These are phyloP conservation scores for Anoplophora glabripennis DNA, from an alignment of 1,140 invertebrate species.

Conservation along the genomic window DNA sequence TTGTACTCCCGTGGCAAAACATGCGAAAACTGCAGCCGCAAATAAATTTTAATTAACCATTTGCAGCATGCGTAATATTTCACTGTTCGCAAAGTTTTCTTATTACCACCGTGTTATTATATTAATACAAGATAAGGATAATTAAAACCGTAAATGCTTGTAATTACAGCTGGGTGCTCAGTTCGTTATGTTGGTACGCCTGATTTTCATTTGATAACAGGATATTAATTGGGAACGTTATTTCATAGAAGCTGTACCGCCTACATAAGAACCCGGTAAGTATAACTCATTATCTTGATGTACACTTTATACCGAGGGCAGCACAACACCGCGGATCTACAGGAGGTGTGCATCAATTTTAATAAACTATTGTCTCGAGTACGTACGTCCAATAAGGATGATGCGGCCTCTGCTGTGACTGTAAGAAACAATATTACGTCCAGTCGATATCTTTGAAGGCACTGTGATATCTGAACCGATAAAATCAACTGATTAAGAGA, in stretches of 20 bases:
- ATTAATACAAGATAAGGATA: conserved; percentile 37
- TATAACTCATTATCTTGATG: too few relatives aligned
- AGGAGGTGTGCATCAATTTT: too few relatives aligned
- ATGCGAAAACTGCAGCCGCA: conserved; percentile 9
- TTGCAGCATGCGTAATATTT: conserved; percentile 22
- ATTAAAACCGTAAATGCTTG: conserved; percentile 39
- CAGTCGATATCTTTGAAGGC: too few relatives aligned
- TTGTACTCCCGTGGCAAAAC: too few relatives aligned
- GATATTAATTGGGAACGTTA: conserved; percentile 29
- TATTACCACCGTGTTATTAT: conserved; percentile 35
- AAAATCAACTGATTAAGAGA: too few relatives aligned
- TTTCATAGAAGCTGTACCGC: conserved; percentile 23
- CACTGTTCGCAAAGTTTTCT: conserved; percentile 31
- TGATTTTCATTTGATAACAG: conserved; percentile 35
- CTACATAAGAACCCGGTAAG: conserved; percentile 2
- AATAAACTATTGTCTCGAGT: too few relatives aligned
- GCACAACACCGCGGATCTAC: too few relatives aligned
- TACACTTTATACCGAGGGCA: too few relatives aligned
- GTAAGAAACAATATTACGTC: too few relatives aligned
- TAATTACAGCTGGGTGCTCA: conserved; percentile 31
- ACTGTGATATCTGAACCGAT: too few relatives aligned
- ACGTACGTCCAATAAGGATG: too few relatives aligned
- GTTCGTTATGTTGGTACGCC: conserved; percentile 27
- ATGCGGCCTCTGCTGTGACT: too few relatives aligned
- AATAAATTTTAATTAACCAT: conserved; percentile 31